Evolutionary conservation across 1,140 invertebrate species (phyloP).

Genomic region (Antheraea mylitta): DNA sequence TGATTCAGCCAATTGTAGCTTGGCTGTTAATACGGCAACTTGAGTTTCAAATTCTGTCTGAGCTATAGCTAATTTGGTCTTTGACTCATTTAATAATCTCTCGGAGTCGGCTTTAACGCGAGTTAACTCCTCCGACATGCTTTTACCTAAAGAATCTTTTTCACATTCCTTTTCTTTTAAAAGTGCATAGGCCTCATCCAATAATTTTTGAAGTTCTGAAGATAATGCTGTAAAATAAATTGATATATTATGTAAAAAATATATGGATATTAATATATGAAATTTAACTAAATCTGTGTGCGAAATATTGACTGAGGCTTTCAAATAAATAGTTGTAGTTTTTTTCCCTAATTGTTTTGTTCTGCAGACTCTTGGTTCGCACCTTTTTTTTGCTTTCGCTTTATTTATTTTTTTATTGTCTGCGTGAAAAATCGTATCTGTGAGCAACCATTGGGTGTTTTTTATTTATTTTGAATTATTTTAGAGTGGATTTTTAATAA

Average conservation of each 20-base stretch:
- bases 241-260: slow-evolving; percentile 22
- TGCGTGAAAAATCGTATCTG: too few relatives aligned
- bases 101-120: slow-evolving; percentile 69
- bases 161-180: slow-evolving; percentile 75
- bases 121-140: slow-evolving; percentile 69
- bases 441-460: too few relatives aligned
- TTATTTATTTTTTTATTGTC: too few relatives aligned
- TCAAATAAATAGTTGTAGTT: too few relatives aligned
- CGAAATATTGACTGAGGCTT: neutral
- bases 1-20: slow-evolving; percentile 69
- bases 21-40: slow-evolving; percentile 64
- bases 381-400: too few relatives aligned
- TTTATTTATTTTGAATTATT: too few relatives aligned
- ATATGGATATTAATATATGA: neutral
- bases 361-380: too few relatives aligned
- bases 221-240: slow-evolving; percentile 61
- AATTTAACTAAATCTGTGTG: neutral
- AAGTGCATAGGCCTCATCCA: slow-evolving; percentile 74
- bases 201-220: slow-evolving; percentile 71
- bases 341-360: too few relatives aligned
- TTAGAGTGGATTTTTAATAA: too few relatives aligned
- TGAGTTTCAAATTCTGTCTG: slow-evolving; percentile 74
- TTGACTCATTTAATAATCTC: slow-evolving; percentile 68
- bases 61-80: slow-evolving; percentile 68
- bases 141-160: slow-evolving; percentile 74